Evolutionary conservation across 2,888 invertebrate genomes (phyloP).

Genomic region (Cerastoderma edule): DNA sequence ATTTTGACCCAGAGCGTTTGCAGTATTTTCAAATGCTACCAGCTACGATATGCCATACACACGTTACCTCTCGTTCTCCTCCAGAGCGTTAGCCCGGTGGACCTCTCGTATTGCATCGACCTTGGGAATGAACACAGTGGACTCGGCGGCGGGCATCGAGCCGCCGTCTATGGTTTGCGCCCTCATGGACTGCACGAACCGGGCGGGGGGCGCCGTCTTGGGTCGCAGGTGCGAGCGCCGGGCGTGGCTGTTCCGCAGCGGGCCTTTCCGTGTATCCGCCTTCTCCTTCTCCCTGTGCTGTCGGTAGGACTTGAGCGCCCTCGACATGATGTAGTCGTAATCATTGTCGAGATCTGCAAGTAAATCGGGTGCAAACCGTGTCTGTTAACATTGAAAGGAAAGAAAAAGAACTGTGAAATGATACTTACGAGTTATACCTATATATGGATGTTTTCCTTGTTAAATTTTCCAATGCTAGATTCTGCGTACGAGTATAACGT

Average conservation of each 20-base stretch:
- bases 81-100: slow-evolving; percentile 56
- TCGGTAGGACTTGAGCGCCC: slow-evolving; percentile 70
- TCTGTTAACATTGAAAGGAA: not conserved
- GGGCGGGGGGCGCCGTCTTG: slow-evolving; percentile 60
- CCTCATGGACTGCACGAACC: slow-evolving; percentile 43
- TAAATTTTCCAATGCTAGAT: no score
- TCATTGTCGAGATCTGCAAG: slow-evolving; percentile 73
- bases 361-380: slow-evolving; percentile 12
- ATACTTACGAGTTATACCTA: slow-evolving; percentile 3
- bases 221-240: slow-evolving; percentile 58
- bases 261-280: slow-evolving; percentile 58
- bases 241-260: slow-evolving; percentile 51
- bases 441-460: no score
- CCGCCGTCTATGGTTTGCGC: slow-evolving; percentile 21
- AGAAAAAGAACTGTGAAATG: not conserved
- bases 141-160: slow-evolving; percentile 7
- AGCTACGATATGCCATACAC: no score
- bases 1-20: no score
- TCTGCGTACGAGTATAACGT: no score
- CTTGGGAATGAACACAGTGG: slow-evolving; percentile 31
- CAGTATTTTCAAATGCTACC: no score
- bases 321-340: slow-evolving; percentile 73
- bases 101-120: slow-evolving; percentile 63
- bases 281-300: slow-evolving; percentile 67
- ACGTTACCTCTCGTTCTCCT: slow-evolving; percentile 51